Base-by-base conservation (phyloP, 2,113 vertebrate species). In the Melanerpes formicivorus region DNA sequence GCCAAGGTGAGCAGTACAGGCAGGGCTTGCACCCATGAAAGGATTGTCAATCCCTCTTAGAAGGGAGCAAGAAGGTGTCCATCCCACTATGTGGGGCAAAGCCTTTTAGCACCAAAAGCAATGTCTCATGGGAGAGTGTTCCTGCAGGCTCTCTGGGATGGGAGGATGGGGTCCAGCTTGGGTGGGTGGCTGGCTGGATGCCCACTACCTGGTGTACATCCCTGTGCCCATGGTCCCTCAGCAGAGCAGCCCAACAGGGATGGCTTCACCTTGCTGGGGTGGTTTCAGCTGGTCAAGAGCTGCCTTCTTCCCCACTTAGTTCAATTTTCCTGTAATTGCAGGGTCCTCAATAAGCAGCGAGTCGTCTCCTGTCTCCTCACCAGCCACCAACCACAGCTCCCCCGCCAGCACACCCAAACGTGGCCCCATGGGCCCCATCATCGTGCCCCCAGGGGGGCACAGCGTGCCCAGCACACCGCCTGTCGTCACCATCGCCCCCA, bases 341-440 rank as follows among this genome's bases (percentile, higher is more conserved):
- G 99, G 98, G 12, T 99, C 99, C 59, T 99, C 99, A 21, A 99
- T 99, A 97, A 99, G 99, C 98, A 99, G 98, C 22, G 99, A 99
- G 95, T 99, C 99, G 2, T 99, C 99, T 54, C 99, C 99, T 0
- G 99, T 99, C 93, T 99, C 99, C 37, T 99, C 99, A 1, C 99
- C 99, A 0, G 99, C 99, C 96, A 99, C 99, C 96, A 99, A 99
- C 96, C 99, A 99, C 98, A 99, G 99, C 96, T 99, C 99, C 78
- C 99, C 99, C 0, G 99, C 99, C 96, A 99, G 99, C 96, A 99
- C 99, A 0, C 99, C 99, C 86, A 99, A 99, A 70, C 98, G 99
- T 2, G 99, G 99, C 82, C 99, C 99, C 79, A 99, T 99, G 95
- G 99, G 98, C 26, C 98, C 98, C 54, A 98, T 99, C 95, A 98